A percentile compares a stretch with the other conserved stretches of the same genome.
Evolutionary conservation across 53 echinoderm and acorn worm genomes (phyloP).

Genomic region (Actinopyga echinites): DNA sequence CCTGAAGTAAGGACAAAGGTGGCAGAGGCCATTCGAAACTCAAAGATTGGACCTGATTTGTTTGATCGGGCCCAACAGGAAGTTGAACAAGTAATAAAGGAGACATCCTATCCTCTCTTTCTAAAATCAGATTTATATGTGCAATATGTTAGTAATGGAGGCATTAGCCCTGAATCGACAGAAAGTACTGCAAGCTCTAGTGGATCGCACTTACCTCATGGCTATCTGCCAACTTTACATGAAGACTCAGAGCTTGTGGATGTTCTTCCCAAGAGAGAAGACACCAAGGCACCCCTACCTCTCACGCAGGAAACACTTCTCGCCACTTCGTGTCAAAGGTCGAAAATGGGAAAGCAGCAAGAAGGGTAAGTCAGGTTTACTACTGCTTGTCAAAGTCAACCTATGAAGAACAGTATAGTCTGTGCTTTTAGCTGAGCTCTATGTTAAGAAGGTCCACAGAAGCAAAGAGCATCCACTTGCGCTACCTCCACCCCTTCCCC

Average conservation of each 20-base stretch:
- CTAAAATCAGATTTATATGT: slow-evolving; percentile 96
- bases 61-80: slow-evolving; percentile 90
- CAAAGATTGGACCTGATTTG: slow-evolving; percentile 63
- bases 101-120: slow-evolving; percentile 92
- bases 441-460: no score
- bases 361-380: slow-evolving; percentile 70
- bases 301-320: slow-evolving; percentile 80
- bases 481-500: no score
- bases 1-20: slow-evolving; percentile 69
- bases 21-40: slow-evolving; percentile 76
- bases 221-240: slow-evolving; percentile 84
- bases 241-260: slow-evolving; percentile 90
- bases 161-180: slow-evolving; percentile 80
- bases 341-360: slow-evolving; percentile 57
- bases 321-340: slow-evolving; percentile 69
- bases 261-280: slow-evolving; percentile 49
- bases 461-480: no score
- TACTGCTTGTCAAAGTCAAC: no score
- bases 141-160: slow-evolving; percentile 99
- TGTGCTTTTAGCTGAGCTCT: no score
- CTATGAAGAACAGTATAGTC: no score
- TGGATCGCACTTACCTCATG: slow-evolving; percentile 53
- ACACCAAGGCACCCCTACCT: slow-evolving; percentile 52
- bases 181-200: slow-evolving; percentile 74
- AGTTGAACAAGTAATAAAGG: slow-evolving; percentile 81